Conservation (phyloP, 1,140 invertebrate genomes). For the Trypoxylus dichotomus region DNA sequence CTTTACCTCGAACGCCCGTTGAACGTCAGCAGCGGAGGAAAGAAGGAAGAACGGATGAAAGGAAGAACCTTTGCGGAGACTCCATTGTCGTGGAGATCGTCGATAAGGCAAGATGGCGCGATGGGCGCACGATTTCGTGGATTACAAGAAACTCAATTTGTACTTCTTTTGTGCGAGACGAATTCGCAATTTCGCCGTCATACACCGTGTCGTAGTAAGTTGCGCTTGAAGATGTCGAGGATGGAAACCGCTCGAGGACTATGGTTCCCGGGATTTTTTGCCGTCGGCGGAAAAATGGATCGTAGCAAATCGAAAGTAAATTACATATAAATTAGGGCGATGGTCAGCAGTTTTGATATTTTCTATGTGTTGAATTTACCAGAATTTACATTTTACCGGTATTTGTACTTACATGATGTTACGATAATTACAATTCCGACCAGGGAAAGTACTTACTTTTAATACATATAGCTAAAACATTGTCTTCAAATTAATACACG, state of each 20-base stretch:
- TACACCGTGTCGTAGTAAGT: not conserved
- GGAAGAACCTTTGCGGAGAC: not conserved
- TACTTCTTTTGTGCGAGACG: slow-evolving; percentile 24
- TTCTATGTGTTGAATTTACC: too few relatives aligned
- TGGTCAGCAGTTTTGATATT: too few relatives aligned
- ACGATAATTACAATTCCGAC: too few relatives aligned
- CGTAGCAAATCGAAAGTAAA: too few relatives aligned
- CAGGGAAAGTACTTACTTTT: too few relatives aligned
- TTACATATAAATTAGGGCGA: too few relatives aligned
- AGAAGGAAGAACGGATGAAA: not conserved
- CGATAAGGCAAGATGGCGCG: slow-evolving; percentile 33
- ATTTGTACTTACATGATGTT: too few relatives aligned
- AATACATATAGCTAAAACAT: too few relatives aligned
- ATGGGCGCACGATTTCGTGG: slow-evolving; percentile 18
- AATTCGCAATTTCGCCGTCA: slow-evolving; percentile 18
- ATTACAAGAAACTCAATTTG: slow-evolving; percentile 35
- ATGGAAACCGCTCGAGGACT: not conserved
- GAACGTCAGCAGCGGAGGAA: not conserved
- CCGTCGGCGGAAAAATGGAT: not conserved
- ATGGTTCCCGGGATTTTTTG: not conserved
- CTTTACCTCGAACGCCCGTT: not conserved
- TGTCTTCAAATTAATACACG: too few relatives aligned
- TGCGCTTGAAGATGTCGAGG: not conserved
- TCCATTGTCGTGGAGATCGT: slow-evolving; percentile 26
- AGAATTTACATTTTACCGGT: too few relatives aligned